Evolutionary conservation across 2,888 invertebrate genomes (phyloP).

Genomic region (Anticlea derivata): DNA sequence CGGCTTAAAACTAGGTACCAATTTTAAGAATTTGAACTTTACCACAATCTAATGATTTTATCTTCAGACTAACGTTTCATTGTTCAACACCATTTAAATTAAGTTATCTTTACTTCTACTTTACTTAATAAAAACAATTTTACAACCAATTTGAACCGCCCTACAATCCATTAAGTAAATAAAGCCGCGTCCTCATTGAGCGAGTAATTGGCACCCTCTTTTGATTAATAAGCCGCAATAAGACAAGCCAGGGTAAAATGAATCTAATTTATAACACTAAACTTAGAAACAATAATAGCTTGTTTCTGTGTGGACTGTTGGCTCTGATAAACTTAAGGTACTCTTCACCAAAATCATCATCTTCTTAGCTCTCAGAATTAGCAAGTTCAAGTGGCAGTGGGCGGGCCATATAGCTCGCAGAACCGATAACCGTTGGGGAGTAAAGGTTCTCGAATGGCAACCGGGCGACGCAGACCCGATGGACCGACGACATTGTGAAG

Average conservation of each 20-base stretch:
- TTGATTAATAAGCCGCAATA: conserved; percentile 79
- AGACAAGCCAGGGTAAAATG: conserved; percentile 38
- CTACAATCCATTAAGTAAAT: conserved; percentile 57
- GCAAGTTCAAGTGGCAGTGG: too few species aligned
- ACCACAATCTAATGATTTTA: too few species aligned
- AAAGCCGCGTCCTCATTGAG: conserved; percentile 44
- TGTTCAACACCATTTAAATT: neutral
- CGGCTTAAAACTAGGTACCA: too few species aligned
- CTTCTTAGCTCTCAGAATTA: too few species aligned
- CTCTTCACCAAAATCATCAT: too few species aligned
- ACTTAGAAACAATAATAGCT: neutral
- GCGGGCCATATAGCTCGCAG: too few species aligned
- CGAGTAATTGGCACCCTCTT: conserved; percentile 41
- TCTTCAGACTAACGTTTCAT: too few species aligned
- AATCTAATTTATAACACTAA: neutral
- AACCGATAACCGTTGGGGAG: too few species aligned
- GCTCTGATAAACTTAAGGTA: neutral
- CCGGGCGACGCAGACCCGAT: too few species aligned
- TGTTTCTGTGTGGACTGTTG: neutral
- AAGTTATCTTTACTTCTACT: neutral
- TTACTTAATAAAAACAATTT: conserved; percentile 30
- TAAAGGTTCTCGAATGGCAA: too few species aligned
- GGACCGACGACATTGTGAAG: too few species aligned
- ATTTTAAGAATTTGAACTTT: too few species aligned
- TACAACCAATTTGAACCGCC: conserved; percentile 33